Evolutionary conservation across 2,113 vertebrate species (phyloP).

Genomic region (Phalacrocorax brasilianus): DNA sequence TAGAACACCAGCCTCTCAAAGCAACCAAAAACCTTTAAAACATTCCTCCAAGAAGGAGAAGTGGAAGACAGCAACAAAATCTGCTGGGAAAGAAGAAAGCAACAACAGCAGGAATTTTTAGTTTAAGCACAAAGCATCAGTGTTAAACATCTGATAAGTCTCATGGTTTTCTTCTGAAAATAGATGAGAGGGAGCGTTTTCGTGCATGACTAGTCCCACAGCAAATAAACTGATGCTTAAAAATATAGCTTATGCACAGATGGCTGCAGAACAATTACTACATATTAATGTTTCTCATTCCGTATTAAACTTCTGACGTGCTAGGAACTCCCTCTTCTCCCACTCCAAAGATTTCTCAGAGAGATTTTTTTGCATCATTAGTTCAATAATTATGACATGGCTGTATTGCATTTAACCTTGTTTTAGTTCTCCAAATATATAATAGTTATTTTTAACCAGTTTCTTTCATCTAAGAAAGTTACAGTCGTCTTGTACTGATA

Average conservation of each 20-base stretch:
- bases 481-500: neutral
- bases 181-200: constrained; percentile 34
- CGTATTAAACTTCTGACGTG: neutral
- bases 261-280: constrained; percentile 25
- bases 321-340: neutral
- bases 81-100: constrained; percentile 6
- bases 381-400: neutral
- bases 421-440: neutral
- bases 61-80: neutral
- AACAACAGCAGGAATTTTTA: neutral
- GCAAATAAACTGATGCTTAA: constrained; percentile 36
- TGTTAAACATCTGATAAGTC: constrained; percentile 42
- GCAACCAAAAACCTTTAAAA: neutral
- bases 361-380: neutral
- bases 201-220: constrained; percentile 21
- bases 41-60: neutral
- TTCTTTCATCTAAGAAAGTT: neutral
- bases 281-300: constrained; percentile 21
- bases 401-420: neutral
- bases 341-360: neutral
- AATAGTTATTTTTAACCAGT: neutral
- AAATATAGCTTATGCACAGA: constrained; percentile 36
- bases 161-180: constrained; percentile 48
- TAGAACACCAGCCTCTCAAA: neutral
- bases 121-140: neutral